phyloP scores from a whole-genome alignment of 2,888 invertebrate species.

The Lasioglossum oenotherae region DNA sequence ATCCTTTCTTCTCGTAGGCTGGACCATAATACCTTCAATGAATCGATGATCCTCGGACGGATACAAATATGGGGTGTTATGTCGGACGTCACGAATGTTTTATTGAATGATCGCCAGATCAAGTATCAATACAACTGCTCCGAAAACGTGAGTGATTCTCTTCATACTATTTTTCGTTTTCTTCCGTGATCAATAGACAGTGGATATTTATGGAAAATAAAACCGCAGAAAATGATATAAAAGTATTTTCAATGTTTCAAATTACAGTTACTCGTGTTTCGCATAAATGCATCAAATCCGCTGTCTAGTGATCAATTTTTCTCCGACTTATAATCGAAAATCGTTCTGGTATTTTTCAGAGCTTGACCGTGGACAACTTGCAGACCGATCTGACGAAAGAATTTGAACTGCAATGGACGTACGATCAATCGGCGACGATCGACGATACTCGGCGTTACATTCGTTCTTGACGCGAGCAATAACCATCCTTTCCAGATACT shows the following conservation, averaged over 20 bases:
- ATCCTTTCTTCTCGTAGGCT: slow-evolving; percentile 52
- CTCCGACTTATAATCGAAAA: neutral
- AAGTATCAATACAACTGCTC: slow-evolving; percentile 71
- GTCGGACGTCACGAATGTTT: slow-evolving; percentile 74
- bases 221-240: too few relatives aligned
- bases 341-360: slow-evolving; percentile 65
- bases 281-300: too few relatives aligned
- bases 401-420: slow-evolving; percentile 72
- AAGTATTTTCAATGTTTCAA: too few relatives aligned
- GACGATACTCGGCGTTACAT: neutral
- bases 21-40: slow-evolving; percentile 55
- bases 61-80: slow-evolving; percentile 80
- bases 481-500: neutral
- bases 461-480: neutral
- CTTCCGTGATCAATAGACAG: neutral
- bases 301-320: too few relatives aligned
- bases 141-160: slow-evolving; percentile 70
- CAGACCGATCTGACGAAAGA: slow-evolving; percentile 66
- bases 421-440: neutral
- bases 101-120: slow-evolving; percentile 74
- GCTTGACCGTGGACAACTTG: slow-evolving; percentile 66
- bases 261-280: too few relatives aligned
- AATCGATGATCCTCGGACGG: slow-evolving; percentile 73
- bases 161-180: neutral
- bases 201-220: too few relatives aligned